Evolutionary conservation across 2,113 vertebrate species (phyloP).

Genomic region (Elanoides forficatus): DNA sequence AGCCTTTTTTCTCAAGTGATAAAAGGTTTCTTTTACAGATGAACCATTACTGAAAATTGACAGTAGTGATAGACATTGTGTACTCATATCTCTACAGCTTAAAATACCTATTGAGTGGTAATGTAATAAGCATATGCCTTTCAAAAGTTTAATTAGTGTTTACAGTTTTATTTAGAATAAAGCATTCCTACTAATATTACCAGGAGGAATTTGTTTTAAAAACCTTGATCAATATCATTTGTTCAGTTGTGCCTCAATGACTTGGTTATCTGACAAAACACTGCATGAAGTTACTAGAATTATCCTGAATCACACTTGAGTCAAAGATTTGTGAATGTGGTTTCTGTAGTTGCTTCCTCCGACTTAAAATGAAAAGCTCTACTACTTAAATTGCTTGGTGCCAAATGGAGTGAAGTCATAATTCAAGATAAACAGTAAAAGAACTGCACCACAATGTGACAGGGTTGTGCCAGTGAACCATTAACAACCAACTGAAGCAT

Average conservation of each 20-base stretch:
- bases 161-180: background rate
- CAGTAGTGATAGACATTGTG: background rate
- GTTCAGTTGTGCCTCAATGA: background rate
- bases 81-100: background rate
- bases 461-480: background rate
- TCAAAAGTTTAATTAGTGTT: background rate
- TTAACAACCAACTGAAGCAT: background rate
- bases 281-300: background rate
- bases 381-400: background rate
- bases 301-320: background rate
- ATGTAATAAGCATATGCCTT: background rate
- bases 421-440: background rate
- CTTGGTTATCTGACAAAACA: background rate
- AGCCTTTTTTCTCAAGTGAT: background rate
- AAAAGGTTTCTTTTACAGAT: background rate
- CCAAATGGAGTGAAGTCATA: background rate
- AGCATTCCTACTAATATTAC: background rate
- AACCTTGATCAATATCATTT: background rate
- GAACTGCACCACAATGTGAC: background rate
- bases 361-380: background rate
- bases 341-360: background rate
- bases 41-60: background rate
- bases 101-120: background rate
- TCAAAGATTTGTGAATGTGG: background rate
- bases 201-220: background rate